Base-by-base conservation (phyloP, 2,113 vertebrate species). In the Theristicus caerulescens region DNA sequence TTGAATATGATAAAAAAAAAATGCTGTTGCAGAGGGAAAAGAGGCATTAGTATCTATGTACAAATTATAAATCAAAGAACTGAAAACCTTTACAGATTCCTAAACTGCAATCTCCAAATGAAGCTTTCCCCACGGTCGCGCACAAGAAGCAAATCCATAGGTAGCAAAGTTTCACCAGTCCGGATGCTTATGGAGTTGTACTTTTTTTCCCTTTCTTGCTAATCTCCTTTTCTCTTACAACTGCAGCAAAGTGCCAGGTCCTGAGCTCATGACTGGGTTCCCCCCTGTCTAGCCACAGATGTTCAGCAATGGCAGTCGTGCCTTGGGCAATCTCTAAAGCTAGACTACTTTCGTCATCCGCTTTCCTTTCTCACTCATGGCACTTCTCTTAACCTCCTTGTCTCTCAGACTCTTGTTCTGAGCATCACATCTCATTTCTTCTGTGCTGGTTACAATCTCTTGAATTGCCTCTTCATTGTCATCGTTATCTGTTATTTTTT, bases 91-190 rank as follows among this genome's bases (percentile, higher is more conserved):
- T 59, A 40, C 9, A 20, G 46, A 51, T 85, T 76, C 18, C 44
- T 80, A 4, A 72, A 61, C 29, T 40, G 14, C 24, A 72, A 24
- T 51, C 27, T 69, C 12, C 24, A 36, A 52, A 44, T 49, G 10
- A 57, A 73, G 64, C 19, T 70, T 73, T 80, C 55, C n/a, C 65
- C 29, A 21, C 24, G 46, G 0, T 40, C 0, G 0, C 3, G 2
- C 26, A 24, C 6, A 46, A 44, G 58, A 61, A 76, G 6, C 13
- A 47, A 67, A 47, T 72, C 47, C 14, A 4, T 44, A 61, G 46
- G 4, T 65, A 77, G 26, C 12, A 21, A 72, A 24, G 19, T 81
- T 86, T 84, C 42, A 81, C 64, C 15, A 49, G 26, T 66, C 54
- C 1, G 5, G 32, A 32, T 67, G 22, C 38, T 77, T 44, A 24